Conservation (phyloP, 1,140 invertebrate species). For the Calephelis virginiensis region DNA sequence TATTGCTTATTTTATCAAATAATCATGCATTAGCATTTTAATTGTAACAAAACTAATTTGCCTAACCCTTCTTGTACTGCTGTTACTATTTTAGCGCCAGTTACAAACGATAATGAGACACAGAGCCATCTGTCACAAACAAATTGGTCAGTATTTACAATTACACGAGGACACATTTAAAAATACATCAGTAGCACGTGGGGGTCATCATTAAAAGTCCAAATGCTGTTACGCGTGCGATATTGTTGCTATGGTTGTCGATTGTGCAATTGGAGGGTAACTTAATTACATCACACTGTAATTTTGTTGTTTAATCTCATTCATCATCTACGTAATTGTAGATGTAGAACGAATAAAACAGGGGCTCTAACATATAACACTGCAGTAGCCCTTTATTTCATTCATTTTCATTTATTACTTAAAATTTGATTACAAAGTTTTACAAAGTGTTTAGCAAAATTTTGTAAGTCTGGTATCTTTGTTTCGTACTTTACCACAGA, state of each 20-base stretch:
- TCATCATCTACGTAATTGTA: background rate
- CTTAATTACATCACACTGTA: slow-evolving; percentile 9
- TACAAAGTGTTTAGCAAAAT: no score
- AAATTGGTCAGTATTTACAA: slow-evolving; percentile 42
- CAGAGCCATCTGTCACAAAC: slow-evolving; percentile 33
- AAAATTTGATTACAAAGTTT: no score
- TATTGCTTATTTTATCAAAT: background rate
- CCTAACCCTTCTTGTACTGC: background rate
- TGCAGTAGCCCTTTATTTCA: no score
- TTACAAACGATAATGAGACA: slow-evolving; percentile 20
- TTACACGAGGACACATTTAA: slow-evolving; percentile 44
- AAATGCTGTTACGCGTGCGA: slow-evolving; percentile 28
- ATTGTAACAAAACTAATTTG: slow-evolving; percentile 2
- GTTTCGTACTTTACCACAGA: no score
- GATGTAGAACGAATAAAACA: no score
- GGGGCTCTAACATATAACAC: no score
- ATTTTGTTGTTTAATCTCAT: slow-evolving; percentile 7
- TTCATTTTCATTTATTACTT: no score
- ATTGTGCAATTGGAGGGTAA: slow-evolving; percentile 19
- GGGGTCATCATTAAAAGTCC: slow-evolving; percentile 23
- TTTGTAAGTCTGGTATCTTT: no score
- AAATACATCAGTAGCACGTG: slow-evolving; percentile 37
- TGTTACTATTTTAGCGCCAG: slow-evolving; percentile 3
- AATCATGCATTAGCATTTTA: slow-evolving; percentile 4
- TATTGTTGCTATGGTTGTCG: slow-evolving; percentile 22